Evolutionary conservation across 1,140 invertebrate species (phyloP).

Genomic region (Drosophila obscura): DNA sequence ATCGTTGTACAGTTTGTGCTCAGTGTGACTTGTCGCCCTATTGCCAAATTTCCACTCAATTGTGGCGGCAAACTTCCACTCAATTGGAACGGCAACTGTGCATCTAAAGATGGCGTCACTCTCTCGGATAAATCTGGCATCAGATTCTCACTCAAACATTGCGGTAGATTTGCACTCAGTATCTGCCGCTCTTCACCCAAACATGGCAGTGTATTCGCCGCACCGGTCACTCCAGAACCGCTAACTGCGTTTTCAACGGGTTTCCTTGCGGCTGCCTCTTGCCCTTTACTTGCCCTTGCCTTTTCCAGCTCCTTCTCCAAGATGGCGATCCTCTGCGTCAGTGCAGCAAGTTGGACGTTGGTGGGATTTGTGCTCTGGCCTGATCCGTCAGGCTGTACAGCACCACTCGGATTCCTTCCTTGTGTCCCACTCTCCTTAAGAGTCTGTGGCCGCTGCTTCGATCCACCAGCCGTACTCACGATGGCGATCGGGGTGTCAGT

Average conservation of each 20-base stretch:
- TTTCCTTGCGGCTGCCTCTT: background rate
- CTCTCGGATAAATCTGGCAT: no score
- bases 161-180: no score
- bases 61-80: no score
- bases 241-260: background rate
- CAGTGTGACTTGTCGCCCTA: no score
- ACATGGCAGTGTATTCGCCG: no score
- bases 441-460: background rate
- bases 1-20: background rate
- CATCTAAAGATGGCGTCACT: no score
- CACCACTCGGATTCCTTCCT: background rate
- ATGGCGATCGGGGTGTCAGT: background rate
- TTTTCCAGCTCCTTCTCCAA: slow-evolving; percentile 3
- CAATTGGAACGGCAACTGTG: no score
- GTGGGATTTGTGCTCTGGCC: background rate
- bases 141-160: no score
- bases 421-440: background rate
- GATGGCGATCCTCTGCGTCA: background rate
- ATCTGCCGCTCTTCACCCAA: no score
- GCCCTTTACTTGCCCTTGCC: slow-evolving; percentile 2
- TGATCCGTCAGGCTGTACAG: background rate
- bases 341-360: background rate
- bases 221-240: slow-evolving; percentile 4
- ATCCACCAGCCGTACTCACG: slow-evolving; percentile 4
- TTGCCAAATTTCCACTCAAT: no score